Evolutionary conservation across 2,888 invertebrate genomes (phyloP), one percentile per base, ranked within the genome.

Genomic region (Cheiracanthium punctorium): DNA sequence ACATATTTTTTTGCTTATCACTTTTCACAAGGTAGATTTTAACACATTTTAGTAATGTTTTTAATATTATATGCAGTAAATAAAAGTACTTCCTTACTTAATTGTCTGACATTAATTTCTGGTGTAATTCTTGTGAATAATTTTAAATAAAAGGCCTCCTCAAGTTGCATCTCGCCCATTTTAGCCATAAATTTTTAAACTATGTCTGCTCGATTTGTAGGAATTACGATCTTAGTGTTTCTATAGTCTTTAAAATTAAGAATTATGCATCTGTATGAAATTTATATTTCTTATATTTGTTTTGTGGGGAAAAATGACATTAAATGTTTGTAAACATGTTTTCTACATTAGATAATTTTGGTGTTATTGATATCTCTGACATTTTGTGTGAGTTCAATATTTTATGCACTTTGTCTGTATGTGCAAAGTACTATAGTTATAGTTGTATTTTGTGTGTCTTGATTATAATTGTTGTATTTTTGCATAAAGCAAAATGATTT

Each of bases 401-500:
- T 76, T 76, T 28, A 58, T 82, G 76, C 64, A 76, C 76, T 82
- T 43, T 67, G 67, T 41, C 70, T 37, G 41, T 76, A 70, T 82
- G 48, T 64, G 43, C 33, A 71, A 82, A 71, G 30, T 32, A 65
- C 14, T 64, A 71, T 76, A 76, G 69, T 82, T 82, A 76, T 69
- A 69, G 69, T 69, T 71, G 79, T 81, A 69, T 74, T 52, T 81
- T 81, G 58, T 70, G 33, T 81, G 81, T 81, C 69, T 52, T 70
- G 37, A 81, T 69, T 81, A 81, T 80, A 71, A 72, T 64, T 71
- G 52, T 37, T 69, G 69, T 75, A 70, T 81, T 81, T 81, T 80
- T 28, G n/a, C 24, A 24, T 58, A 58, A 58, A 58, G 24, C 17
- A 17, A 58, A 24, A 58, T 58, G 24, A 17, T 58, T 58, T 58